A percentile compares a stretch with the other conserved stretches of the same genome.
phyloP scores from a whole-genome alignment of 2,888 invertebrate genomes.

The Phasia obesa region DNA sequence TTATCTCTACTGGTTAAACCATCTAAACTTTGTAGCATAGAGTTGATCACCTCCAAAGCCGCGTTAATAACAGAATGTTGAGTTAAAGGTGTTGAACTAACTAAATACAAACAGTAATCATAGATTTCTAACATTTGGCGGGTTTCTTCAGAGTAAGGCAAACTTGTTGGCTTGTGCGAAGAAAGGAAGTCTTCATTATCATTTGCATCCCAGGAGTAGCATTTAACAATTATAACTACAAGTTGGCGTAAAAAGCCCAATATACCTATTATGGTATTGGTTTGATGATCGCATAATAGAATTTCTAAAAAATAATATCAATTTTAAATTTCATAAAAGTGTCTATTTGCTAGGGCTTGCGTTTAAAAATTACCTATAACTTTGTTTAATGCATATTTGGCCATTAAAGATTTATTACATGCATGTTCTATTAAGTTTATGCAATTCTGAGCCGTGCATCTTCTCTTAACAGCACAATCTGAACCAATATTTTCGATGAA shows the following conservation, averaged over 20 bases:
- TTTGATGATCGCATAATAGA: constrained; percentile 80
- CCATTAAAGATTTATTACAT: constrained; percentile 86
- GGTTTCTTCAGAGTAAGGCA: constrained; percentile 72
- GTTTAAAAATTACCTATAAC: constrained; percentile 78
- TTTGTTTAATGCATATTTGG: constrained; percentile 80
- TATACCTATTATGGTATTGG: constrained; percentile 85
- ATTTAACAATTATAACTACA: constrained; percentile 84
- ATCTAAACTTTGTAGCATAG: constrained; percentile 79
- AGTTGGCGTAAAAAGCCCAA: constrained; percentile 86
- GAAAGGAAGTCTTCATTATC: constrained; percentile 72
- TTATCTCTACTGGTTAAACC: constrained; percentile 69
- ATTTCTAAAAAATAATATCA: constrained; percentile 75
- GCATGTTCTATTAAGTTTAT: constrained; percentile 91
- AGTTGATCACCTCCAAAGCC: constrained; percentile 87
- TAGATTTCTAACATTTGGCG: constrained; percentile 86
- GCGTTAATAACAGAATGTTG: constrained; percentile 96
- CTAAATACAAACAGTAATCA: constrained; percentile 89
- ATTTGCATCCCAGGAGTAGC: constrained; percentile 74
- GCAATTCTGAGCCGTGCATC: constrained; percentile 92
- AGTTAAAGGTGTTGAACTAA: constrained; percentile 85
- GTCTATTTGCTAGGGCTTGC: neutral
- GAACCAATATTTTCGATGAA: constrained; percentile 82
- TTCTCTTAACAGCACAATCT: constrained; percentile 88
- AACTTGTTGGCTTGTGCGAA: constrained; percentile 55
- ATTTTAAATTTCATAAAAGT: neutral